Percentiles rank a stretch among this genome's conserved stretches.
These are phyloP conservation scores for Tenthredo livida DNA, from an alignment of 2,888 invertebrate species.

Conservation along the genomic window DNA sequence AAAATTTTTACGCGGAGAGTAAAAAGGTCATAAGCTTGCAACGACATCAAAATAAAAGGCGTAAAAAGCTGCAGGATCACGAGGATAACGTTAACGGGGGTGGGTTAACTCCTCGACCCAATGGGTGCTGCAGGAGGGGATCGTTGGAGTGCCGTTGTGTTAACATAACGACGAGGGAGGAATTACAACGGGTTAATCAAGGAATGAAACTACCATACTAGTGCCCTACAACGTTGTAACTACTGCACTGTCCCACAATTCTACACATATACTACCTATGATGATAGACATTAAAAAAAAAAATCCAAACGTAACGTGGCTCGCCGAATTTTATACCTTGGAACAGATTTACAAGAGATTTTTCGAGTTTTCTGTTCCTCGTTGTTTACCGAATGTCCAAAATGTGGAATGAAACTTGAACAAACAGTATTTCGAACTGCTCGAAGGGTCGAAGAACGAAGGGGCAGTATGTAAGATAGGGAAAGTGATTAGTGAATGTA, in stretches of 20 bases:
- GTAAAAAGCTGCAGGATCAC: slow-evolving; percentile 45
- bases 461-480: neutral
- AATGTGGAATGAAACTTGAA: neutral
- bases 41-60: slow-evolving; percentile 51
- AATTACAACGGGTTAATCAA: slow-evolving; percentile 70
- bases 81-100: slow-evolving; percentile 22
- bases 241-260: neutral
- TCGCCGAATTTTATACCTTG: slow-evolving; percentile 19
- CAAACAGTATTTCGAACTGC: neutral
- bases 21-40: slow-evolving; percentile 47
- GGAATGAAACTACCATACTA: slow-evolving; percentile 56
- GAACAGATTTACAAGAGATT: neutral
- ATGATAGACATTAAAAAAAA: neutral
- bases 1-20: slow-evolving; percentile 15
- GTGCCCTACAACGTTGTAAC: slow-evolving; percentile 32
- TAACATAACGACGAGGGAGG: slow-evolving; percentile 68
- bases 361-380: neutral
- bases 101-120: neutral
- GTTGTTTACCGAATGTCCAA: neutral
- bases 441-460: neutral
- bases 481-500: neutral
- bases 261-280: neutral
- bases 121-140: slow-evolving; percentile 21
- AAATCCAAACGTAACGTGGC: neutral
- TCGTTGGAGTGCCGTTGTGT: slow-evolving; percentile 55